phyloP scores from a whole-genome alignment of 2,888 invertebrate genomes.

The Stenchaetothrips biformis region DNA sequence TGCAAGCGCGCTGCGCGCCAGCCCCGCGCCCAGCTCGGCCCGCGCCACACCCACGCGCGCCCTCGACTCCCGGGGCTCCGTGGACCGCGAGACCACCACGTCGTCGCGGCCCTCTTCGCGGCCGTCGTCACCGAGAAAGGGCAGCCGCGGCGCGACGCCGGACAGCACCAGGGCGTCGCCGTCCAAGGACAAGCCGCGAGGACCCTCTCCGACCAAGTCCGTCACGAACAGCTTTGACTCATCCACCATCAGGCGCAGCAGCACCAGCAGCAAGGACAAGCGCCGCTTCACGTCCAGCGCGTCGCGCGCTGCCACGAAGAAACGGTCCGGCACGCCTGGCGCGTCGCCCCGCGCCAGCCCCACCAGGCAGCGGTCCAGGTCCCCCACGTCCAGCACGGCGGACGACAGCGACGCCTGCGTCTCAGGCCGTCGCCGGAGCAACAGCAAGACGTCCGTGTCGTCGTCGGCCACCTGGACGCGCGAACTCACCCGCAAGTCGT shows the following conservation, averaged over 20 bases:
- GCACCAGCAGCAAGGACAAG: slow-evolving; percentile 34
- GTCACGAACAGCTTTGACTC: slow-evolving; percentile 14
- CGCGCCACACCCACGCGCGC: slow-evolving; percentile 9
- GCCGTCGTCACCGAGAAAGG: slow-evolving; percentile 17
- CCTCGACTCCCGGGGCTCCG: slow-evolving; percentile 32
- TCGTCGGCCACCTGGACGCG: slow-evolving; percentile 15
- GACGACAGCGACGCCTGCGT: slow-evolving; percentile 6
- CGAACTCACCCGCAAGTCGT: background rate
- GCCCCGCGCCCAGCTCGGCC: slow-evolving; percentile 44
- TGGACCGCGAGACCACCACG: slow-evolving; percentile 41
- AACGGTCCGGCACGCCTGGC: slow-evolving; percentile 37
- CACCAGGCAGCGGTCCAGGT: background rate
- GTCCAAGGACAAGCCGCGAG: background rate
- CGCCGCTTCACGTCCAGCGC: slow-evolving; percentile 36
- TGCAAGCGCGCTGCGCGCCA: slow-evolving; percentile 65
- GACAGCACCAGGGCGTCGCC: slow-evolving; percentile 17
- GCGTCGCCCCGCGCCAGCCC: slow-evolving; percentile 31
- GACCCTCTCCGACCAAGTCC: slow-evolving; percentile 7
- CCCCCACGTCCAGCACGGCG: slow-evolving; percentile 4
- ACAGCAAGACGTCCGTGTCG: slow-evolving; percentile 22
- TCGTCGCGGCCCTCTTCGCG: slow-evolving; percentile 44
- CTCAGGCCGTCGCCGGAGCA: background rate
- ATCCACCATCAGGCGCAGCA: slow-evolving; percentile 28
- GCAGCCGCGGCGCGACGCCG: background rate
- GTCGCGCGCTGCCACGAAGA: slow-evolving; percentile 36